Percentiles rank a stretch among this genome's conserved stretches.
Conservation (phyloP, 2,888 invertebrate genomes). For the Frankliniella intonsa region DNA sequence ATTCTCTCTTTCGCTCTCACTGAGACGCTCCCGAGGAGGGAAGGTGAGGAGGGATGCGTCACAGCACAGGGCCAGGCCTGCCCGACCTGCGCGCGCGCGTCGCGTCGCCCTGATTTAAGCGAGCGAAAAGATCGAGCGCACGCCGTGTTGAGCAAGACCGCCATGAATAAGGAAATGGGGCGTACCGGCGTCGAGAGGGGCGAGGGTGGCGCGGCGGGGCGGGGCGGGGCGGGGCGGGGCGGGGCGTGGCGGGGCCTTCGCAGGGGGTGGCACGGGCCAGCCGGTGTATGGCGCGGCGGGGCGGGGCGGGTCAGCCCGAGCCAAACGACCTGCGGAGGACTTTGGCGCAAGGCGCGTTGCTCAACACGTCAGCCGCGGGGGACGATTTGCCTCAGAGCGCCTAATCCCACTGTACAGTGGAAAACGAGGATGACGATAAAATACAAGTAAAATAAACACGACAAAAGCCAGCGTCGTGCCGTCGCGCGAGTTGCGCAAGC, state of each 20-base stretch:
- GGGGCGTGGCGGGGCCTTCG: not conserved
- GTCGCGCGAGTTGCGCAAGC: not conserved
- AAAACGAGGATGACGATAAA: not conserved
- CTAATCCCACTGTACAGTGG: not conserved
- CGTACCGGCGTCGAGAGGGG: not conserved
- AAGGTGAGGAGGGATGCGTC: not conserved
- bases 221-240: not conserved
- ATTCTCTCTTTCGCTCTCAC: no score
- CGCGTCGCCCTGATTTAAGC: not conserved
- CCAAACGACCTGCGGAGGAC: not conserved
- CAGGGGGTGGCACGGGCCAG: not conserved
- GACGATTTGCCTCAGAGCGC: not conserved
- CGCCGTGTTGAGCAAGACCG: conserved; percentile 10
- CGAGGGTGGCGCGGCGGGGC: not conserved
- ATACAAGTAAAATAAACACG: not conserved
- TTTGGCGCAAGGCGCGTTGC: not conserved
- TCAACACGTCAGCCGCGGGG: not conserved
- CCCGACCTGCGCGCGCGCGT: not conserved
- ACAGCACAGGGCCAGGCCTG: not conserved
- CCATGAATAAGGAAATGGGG: conserved; percentile 23
- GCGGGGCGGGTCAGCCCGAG: not conserved
- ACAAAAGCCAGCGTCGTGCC: not conserved
- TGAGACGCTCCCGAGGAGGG: not conserved
- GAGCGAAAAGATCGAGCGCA: conserved; percentile 3
- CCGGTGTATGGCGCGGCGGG: not conserved